phyloP scores from a whole-genome alignment of 2,113 vertebrate genomes.

The Polypterus bichir region DNA sequence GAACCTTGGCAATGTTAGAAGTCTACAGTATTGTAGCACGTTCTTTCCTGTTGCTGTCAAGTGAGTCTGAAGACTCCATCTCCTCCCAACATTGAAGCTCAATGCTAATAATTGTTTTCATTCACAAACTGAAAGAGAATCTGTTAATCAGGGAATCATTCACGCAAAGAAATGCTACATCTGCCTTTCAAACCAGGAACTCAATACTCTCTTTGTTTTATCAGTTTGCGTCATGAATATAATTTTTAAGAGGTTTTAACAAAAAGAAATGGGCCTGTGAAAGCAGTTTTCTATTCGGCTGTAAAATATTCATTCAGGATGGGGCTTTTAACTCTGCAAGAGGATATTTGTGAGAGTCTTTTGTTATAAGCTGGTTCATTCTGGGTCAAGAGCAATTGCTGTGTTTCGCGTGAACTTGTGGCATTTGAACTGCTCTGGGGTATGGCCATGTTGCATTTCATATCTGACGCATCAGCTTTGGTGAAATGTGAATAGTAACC shows the following conservation, averaged over 20 bases:
- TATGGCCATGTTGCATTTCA: conserved; percentile 28
- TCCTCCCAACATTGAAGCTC: too few relatives aligned
- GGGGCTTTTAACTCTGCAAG: conserved; percentile 37
- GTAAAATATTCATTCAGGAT: conserved; percentile 30
- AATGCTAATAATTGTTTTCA: too few relatives aligned
- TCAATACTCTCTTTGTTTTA: conserved; percentile 67
- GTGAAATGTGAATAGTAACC: conserved; percentile 20
- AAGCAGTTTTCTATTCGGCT: conserved; percentile 29
- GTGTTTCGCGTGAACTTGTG: conserved; percentile 27
- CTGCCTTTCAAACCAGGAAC: conserved; percentile 21
- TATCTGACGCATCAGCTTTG: conserved; percentile 32
- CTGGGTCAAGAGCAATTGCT: conserved; percentile 36
- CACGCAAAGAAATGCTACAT: not conserved
- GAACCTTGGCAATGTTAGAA: too few relatives aligned
- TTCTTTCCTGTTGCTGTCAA: too few relatives aligned
- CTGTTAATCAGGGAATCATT: too few relatives aligned
- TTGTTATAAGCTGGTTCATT: conserved; percentile 31
- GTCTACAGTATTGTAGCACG: too few relatives aligned
- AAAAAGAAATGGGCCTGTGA: conserved; percentile 26
- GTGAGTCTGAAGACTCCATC: too few relatives aligned
- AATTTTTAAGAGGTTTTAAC: conserved; percentile 37
- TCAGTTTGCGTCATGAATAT: conserved; percentile 43
- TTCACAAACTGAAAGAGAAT: too few relatives aligned
- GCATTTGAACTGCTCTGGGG: conserved; percentile 30
- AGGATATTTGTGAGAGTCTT: conserved; percentile 30